A percentile compares a stretch with the other conserved stretches of the same genome.
Evolutionary conservation across 2,113 vertebrate species (phyloP).

Genomic region (Ophiodon elongatus): DNA sequence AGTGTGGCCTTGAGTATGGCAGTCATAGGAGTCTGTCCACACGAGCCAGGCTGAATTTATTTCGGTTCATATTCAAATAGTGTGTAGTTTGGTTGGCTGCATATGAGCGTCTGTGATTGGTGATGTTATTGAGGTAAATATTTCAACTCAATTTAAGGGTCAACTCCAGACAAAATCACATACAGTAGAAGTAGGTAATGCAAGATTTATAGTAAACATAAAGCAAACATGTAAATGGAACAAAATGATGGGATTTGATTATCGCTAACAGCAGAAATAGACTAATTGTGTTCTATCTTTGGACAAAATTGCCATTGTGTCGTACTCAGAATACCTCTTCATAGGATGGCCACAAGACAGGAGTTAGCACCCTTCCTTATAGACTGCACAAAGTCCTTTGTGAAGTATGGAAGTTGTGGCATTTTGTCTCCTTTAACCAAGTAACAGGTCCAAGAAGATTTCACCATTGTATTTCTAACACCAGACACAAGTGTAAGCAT

Average conservation of each 20-base stretch:
- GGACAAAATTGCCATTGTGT: background rate
- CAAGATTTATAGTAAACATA: background rate
- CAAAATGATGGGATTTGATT: background rate
- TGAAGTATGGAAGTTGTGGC: background rate
- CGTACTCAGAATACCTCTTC: background rate
- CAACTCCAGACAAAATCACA: background rate
- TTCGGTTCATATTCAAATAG: conserved; percentile 24
- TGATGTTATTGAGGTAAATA: background rate
- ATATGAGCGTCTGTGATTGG: background rate
- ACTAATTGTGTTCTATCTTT: background rate
- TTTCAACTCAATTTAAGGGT: background rate
- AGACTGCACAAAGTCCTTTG: background rate
- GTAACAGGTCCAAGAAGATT: background rate
- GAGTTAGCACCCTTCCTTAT: background rate
- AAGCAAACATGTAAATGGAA: background rate
- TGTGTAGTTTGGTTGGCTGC: background rate
- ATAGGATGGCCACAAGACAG: background rate
- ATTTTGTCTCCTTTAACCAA: too few species aligned
- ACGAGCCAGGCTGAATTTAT: background rate
- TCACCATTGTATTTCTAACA: background rate
- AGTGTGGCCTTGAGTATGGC: conserved; percentile 24
- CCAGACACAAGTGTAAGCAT: background rate
- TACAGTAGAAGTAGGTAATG: background rate
- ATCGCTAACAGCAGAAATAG: background rate
- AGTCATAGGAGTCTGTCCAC: conserved; percentile 1